A percentile compares a stretch with the other conserved stretches of the same genome.
phyloP scores from a whole-genome alignment of 1,140 invertebrate genomes.

The Drosophila arizonae region DNA sequence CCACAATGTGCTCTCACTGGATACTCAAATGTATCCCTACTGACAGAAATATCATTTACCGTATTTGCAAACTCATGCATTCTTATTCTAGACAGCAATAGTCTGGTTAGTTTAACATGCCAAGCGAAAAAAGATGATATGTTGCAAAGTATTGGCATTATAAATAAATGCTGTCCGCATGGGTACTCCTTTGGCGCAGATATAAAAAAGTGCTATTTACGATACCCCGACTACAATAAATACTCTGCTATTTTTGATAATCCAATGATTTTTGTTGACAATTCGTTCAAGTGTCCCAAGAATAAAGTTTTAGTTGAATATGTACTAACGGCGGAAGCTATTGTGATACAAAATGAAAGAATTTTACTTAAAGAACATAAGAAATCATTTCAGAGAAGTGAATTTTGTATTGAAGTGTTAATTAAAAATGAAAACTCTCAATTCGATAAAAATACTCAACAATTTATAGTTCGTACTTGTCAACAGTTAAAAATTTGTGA shows the following conservation, averaged over 20 bases:
- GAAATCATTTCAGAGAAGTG: conserved; percentile 18
- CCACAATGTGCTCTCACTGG: conserved; percentile 12
- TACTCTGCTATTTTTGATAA: conserved; percentile 48
- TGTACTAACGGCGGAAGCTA: conserved; percentile 16
- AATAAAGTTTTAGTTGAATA: conserved; percentile 61
- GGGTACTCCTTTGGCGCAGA: conserved; percentile 43
- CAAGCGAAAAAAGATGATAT: background rate
- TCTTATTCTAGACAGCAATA: conserved; percentile 9
- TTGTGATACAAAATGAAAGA: conserved; percentile 20
- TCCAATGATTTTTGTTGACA: conserved; percentile 45
- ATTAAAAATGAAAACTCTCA: background rate
- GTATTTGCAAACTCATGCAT: conserved; percentile 33
- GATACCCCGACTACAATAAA: conserved; percentile 25
- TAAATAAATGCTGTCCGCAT: conserved; percentile 62
- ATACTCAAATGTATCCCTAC: conserved; percentile 17
- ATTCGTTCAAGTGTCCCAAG: conserved; percentile 39
- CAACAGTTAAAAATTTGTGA: conserved; percentile 45
- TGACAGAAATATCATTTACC: conserved; percentile 1
- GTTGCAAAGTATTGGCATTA: conserved; percentile 28
- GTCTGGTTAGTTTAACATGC: conserved; percentile 23
- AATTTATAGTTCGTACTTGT: conserved; percentile 81
- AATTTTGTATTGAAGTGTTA: conserved; percentile 51
- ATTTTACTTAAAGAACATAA: conserved; percentile 29
- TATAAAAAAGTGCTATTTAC: conserved; percentile 37
- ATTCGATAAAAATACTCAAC: conserved; percentile 16